These are phyloP conservation scores for Callocephalon fimbriatum DNA, from an alignment of 2,113 vertebrate genomes.

Conservation along the genomic window DNA sequence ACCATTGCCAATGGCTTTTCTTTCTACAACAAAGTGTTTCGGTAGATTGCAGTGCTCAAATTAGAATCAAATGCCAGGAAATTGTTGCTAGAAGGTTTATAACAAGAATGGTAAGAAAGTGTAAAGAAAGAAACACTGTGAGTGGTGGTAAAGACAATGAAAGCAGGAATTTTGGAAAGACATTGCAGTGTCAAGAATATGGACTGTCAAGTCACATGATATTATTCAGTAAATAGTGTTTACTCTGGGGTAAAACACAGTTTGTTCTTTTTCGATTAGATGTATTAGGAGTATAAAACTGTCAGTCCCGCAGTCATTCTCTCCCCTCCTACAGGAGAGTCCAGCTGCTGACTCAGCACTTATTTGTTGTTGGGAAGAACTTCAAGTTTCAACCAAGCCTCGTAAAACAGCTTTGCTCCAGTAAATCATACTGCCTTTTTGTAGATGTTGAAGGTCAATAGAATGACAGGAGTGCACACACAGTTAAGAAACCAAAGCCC, in stretches of 20 bases:
- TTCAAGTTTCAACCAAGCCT: neutral
- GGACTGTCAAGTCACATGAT: neutral
- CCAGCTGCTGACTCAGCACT: conserved; percentile 29
- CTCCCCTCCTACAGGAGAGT: neutral
- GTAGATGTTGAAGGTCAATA: conserved; percentile 3
- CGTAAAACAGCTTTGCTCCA: neutral
- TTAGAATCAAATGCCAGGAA: neutral
- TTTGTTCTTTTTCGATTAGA: neutral
- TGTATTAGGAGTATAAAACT: neutral
- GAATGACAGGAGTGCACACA: neutral
- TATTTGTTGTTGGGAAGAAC: neutral
- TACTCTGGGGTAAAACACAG: neutral
- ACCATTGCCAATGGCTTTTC: neutral
- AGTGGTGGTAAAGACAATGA: neutral
- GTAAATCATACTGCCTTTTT: conserved; percentile 24
- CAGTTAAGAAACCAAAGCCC: neutral
- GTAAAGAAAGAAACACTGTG: neutral
- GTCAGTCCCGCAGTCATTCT: neutral
- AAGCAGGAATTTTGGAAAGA: neutral
- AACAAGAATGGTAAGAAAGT: neutral
- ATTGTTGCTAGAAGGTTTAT: neutral
- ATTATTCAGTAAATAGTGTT: neutral
- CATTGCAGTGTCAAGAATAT: neutral
- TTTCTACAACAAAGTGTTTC: neutral
- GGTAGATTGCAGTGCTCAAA: neutral